Evolutionary conservation across 2,113 vertebrate genomes (phyloP).

Genomic region (Epinephelus lanceolatus): DNA sequence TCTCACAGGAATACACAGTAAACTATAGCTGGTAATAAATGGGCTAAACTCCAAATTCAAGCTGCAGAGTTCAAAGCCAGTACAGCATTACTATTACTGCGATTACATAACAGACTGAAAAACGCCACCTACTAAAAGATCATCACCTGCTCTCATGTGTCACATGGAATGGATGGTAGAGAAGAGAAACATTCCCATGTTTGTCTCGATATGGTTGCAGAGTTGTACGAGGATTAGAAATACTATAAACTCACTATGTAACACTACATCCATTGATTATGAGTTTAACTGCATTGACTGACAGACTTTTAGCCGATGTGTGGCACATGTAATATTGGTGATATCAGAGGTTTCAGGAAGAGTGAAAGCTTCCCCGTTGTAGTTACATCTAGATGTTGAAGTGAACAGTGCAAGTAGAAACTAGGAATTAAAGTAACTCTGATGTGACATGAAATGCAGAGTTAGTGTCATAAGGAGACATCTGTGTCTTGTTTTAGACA

Average conservation of each 20-base stretch:
- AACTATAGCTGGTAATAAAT: neutral
- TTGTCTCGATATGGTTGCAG: neutral
- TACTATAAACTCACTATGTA: neutral
- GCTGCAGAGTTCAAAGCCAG: neutral
- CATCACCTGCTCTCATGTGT: neutral
- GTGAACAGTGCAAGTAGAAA: neutral
- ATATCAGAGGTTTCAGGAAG: neutral
- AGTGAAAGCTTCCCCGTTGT: neutral
- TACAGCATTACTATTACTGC: neutral
- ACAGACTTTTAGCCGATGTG: neutral
- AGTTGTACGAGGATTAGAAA: neutral
- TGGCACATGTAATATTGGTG: neutral
- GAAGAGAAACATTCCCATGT: neutral
- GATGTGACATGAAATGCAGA: neutral
- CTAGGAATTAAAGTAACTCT: neutral
- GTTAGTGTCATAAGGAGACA: neutral
- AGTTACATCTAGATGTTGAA: neutral
- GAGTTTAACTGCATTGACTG: neutral
- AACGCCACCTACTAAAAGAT: neutral
- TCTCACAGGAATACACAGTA: neutral
- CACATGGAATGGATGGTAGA: neutral
- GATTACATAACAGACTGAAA: neutral
- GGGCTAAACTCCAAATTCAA: neutral
- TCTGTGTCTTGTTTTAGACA: neutral
- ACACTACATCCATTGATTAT: neutral